phyloP scores from a whole-genome alignment of 2,888 invertebrate species.

The Timema cristinae region DNA sequence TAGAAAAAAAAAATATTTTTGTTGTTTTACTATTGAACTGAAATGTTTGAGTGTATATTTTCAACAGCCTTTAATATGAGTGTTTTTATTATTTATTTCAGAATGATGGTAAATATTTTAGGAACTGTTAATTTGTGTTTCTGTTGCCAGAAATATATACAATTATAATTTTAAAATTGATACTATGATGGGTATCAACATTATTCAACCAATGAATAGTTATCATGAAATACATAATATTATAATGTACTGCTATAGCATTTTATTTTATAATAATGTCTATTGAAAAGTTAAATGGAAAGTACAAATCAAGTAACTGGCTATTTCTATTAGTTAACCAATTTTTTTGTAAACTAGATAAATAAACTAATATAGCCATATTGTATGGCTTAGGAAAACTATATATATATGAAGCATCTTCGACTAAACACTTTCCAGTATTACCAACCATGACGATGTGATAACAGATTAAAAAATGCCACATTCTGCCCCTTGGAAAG shows the following conservation, averaged over 20 bases:
- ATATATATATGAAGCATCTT: neutral
- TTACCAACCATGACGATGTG: slow-evolving; percentile 24
- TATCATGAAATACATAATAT: slow-evolving; percentile 6
- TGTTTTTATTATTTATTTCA: neutral
- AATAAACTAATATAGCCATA: too few species aligned
- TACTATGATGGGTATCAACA: neutral
- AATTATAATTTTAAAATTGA: slow-evolving; percentile 7
- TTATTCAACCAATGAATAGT: slow-evolving; percentile 8
- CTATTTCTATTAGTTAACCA: slow-evolving; percentile 14
- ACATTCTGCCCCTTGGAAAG: slow-evolving; percentile 27
- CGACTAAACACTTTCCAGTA: slow-evolving; percentile 27
- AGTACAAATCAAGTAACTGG: slow-evolving; percentile 22
- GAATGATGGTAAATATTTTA: neutral
- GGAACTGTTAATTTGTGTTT: neutral
- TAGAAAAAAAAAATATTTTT: too few species aligned
- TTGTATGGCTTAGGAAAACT: neutral
- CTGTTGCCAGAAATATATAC: neutral
- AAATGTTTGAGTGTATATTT: neutral
- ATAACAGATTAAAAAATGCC: slow-evolving; percentile 19
- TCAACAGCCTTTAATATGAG: neutral
- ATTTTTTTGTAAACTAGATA: neutral
- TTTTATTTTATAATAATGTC: neutral
- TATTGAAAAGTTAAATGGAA: slow-evolving; percentile 14
- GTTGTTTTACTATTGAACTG: neutral
- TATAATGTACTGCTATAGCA: slow-evolving; percentile 5